Evolutionary conservation across 2,888 invertebrate genomes (phyloP).

Genomic region (Podabrus alpinus): DNA sequence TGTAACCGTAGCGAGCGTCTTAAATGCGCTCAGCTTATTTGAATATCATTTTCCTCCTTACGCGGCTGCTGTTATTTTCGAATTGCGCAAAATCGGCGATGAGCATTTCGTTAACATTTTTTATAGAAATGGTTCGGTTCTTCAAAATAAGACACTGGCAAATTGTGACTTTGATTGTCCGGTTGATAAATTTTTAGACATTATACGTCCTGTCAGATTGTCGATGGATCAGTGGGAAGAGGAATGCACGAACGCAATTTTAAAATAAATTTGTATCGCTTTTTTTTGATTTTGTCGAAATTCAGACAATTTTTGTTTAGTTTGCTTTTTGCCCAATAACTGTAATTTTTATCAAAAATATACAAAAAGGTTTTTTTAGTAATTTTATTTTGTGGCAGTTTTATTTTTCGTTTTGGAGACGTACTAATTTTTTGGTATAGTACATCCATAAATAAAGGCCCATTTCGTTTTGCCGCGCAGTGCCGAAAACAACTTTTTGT

Average conservation of each 20-base stretch:
- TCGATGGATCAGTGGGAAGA: not conserved
- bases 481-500: too few species aligned
- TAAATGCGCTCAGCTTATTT: slow-evolving; percentile 72
- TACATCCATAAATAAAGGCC: too few species aligned
- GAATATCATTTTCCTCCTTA: slow-evolving; percentile 71
- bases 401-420: too few species aligned
- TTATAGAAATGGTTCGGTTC: slow-evolving; percentile 71
- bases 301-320: not conserved
- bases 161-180: slow-evolving; percentile 69
- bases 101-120: slow-evolving; percentile 51
- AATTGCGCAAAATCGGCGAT: slow-evolving; percentile 61
- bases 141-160: slow-evolving; percentile 64
- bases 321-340: too few species aligned
- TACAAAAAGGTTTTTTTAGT: too few species aligned
- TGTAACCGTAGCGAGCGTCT: slow-evolving; percentile 73
- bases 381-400: too few species aligned
- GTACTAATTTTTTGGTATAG: too few species aligned
- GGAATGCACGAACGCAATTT: too few species aligned
- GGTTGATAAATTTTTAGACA: slow-evolving; percentile 60
- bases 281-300: too few species aligned
- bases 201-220: slow-evolving; percentile 64
- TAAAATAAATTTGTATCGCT: too few species aligned
- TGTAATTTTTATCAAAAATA: too few species aligned
- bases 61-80: slow-evolving; percentile 70
- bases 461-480: too few species aligned